Evolutionary conservation across 37 sponge, comb jelly and placozoan genomes (phyloP), one percentile per base, ranked within the genome.

Genomic region (Hormiphora californensis): DNA sequence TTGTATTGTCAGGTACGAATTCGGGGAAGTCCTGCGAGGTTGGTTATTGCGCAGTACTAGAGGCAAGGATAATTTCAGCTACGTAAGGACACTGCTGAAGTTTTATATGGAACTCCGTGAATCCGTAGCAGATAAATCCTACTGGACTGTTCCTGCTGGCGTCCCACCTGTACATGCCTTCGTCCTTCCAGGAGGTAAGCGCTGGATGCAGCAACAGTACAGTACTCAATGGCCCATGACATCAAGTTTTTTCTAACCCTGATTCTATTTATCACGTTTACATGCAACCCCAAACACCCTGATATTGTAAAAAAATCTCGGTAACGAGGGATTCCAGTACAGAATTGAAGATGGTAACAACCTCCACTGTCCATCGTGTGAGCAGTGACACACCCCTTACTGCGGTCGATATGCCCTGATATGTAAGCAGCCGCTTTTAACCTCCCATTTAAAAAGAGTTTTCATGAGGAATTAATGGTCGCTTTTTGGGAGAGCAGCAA

Each of bases 161-260:
- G 86, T 69, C 37, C 78, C 38, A 51, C 87, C 90, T 1, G 90
- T 92, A 54, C 54, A 90, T n/a, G 90, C 89, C n/a, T 78, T 86
- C 2, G 57, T 90, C 27, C 90, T 92, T 63, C 88, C 86, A 30
- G 89, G 90, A 23, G 86, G 90, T 23, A 86, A 89, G 7, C 54
- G 92, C 31, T 92, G 86, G 54, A 90, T 90, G 90, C 89, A 90
- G 32, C 86, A 90, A 46, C 21, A 69, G 43, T 12, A 88, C 28
- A 69, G 87, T 59, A 90, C 90, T 85, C 88, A 90, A 31, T 85
- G 90, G 91, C 36, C 91, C 0, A 89, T 89, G 39, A 87, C 88
- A 5, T 0, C 65, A 0, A 90, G 90, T 33, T 65, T 36, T 53
- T 88, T 88, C 39, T 41, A 69, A 7, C 89, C 92, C 33, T n/a